Evolutionary conservation across 2,888 invertebrate species (phyloP).

Genomic region (Andrena bucephala): DNA sequence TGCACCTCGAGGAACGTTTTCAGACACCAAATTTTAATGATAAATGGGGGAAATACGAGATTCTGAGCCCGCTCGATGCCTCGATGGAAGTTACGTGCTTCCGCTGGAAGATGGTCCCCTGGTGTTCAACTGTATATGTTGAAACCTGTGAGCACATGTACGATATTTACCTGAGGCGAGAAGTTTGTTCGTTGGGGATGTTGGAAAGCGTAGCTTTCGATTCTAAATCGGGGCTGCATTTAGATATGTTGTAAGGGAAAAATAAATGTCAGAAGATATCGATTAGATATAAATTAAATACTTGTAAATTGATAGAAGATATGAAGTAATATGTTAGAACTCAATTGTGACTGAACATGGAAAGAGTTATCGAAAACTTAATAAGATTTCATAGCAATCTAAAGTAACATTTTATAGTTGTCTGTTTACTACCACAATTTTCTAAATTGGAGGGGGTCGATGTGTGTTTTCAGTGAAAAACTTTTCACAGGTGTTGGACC

Average conservation of each 20-base stretch:
- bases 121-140: conserved; percentile 8
- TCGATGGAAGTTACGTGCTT: conserved; percentile 7
- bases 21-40: conserved; percentile 7
- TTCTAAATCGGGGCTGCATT: conserved; percentile 23
- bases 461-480: background rate
- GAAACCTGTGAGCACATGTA: conserved; percentile 3
- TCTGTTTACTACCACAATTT: background rate
- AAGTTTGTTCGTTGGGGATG: conserved; percentile 10
- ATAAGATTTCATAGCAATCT: background rate
- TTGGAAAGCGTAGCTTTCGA: conserved; percentile 9
- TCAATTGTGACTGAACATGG: too few relatives aligned
- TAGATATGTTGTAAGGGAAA: background rate
- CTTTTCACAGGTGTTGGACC: background rate
- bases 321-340: too few relatives aligned
- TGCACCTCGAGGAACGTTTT: background rate
- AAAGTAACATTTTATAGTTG: background rate
- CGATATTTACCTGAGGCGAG: conserved; percentile 11
- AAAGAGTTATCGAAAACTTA: background rate
- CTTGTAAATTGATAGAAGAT: too few relatives aligned
- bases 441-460: background rate
- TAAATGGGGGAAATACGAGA: conserved; percentile 12
- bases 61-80: background rate
- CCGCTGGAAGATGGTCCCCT: background rate
- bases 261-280: conserved; percentile 4
- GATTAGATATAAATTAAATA: too few relatives aligned